Percentiles rank a stretch among this genome's conserved stretches.
These are phyloP conservation scores for Magallana nippona DNA, from an alignment of 2,888 invertebrate species.

Conservation along the genomic window DNA sequence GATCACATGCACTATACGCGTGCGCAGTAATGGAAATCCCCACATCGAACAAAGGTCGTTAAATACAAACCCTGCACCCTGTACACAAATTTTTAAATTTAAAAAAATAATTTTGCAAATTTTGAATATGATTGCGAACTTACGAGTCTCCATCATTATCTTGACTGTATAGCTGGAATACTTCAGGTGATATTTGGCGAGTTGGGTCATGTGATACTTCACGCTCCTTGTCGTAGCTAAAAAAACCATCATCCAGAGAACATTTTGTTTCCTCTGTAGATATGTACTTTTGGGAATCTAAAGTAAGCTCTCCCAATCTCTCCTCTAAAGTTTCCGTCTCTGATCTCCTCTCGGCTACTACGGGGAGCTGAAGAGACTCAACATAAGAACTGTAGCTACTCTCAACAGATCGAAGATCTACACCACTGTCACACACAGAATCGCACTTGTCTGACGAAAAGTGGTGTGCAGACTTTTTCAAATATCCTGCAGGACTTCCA, in stretches of 20 bases:
- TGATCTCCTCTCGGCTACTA: neutral
- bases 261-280: neutral
- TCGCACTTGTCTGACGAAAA: neutral
- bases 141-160: conserved; percentile 75
- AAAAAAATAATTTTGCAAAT: neutral
- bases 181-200: conserved; percentile 14
- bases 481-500: neutral
- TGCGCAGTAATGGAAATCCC: conserved; percentile 24
- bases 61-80: neutral
- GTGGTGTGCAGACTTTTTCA: neutral
- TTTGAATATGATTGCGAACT: conserved; percentile 50
- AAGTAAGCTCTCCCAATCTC: neutral
- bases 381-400: neutral
- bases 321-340: neutral
- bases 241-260: neutral
- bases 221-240: neutral
- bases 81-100: neutral
- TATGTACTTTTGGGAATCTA: neutral
- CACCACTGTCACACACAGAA: conserved; percentile 9
- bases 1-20: neutral
- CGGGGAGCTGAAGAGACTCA: too few species aligned
- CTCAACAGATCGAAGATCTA: neutral
- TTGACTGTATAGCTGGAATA: conserved; percentile 61
- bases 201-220: neutral
- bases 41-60: conserved; percentile 19